phyloP scores from a whole-genome alignment of 2,888 invertebrate genomes.

The Conomelus anceps region DNA sequence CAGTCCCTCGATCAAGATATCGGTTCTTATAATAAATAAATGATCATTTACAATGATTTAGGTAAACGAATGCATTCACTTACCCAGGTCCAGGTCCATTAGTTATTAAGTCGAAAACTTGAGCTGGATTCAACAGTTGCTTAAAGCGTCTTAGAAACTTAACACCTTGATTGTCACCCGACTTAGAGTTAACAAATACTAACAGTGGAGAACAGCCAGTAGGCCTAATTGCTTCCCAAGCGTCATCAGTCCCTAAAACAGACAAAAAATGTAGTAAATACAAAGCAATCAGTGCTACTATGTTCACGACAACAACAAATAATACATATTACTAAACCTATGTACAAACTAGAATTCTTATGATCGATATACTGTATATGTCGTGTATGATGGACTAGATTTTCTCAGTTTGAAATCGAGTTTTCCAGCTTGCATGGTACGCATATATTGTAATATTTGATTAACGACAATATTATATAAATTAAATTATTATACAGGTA shows the following conservation, averaged over 20 bases:
- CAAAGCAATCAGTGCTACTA: conserved; percentile 7
- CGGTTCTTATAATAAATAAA: background rate
- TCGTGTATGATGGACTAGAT: no score
- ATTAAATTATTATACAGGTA: no score
- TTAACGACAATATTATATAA: no score
- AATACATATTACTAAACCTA: background rate
- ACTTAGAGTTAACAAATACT: conserved; percentile 96
- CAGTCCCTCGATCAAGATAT: background rate
- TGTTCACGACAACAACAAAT: background rate
- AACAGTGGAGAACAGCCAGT: conserved; percentile 69
- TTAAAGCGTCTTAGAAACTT: conserved; percentile 92
- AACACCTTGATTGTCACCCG: conserved; percentile 95
- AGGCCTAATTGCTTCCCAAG: conserved; percentile 78
- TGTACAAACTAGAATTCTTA: background rate
- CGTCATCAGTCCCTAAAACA: conserved; percentile 65
- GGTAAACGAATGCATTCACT: conserved; percentile 41
- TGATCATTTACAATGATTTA: background rate
- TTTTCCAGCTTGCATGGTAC: no score
- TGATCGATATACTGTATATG: background rate
- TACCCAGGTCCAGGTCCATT: conserved; percentile 75
- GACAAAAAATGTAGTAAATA: conserved; percentile 1
- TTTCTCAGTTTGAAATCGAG: no score
- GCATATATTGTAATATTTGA: no score
- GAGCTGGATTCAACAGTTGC: conserved; percentile 92
- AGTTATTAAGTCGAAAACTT: conserved; percentile 93